Evolutionary conservation across 2,797 vertebrate genomes (phyloP).

Genomic region (Scolopax bukidnonensis): DNA sequence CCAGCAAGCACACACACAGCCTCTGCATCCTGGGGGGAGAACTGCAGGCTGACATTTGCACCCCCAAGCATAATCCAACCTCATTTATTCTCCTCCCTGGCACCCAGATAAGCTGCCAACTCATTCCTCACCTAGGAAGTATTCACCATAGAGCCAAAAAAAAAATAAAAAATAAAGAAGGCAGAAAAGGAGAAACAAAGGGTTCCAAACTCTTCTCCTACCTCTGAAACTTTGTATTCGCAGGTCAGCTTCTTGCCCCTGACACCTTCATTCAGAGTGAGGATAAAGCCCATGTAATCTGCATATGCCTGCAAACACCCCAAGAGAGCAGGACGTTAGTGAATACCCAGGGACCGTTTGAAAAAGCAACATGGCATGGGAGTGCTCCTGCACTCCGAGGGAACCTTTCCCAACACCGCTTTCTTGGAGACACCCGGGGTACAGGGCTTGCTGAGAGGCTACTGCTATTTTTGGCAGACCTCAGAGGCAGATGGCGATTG

Average conservation of each 20-base stretch:
- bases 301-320: constrained; percentile 85
- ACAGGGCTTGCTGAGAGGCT: not conserved
- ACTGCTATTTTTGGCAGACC: not conserved
- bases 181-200: not conserved
- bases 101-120: not conserved
- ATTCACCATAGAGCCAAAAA: not conserved
- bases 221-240: constrained; percentile 92
- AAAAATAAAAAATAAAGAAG: no score
- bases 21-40: not conserved
- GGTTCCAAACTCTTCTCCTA: constrained; percentile 59
- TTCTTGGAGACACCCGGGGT: not conserved
- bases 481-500: not conserved
- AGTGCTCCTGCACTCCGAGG: not conserved
- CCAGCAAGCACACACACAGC: not conserved
- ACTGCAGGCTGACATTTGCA: not conserved
- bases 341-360: not conserved
- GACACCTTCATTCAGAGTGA: constrained; percentile 91
- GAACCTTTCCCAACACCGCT: not conserved
- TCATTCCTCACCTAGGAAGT: not conserved
- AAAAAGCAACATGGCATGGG: not conserved
- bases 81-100: not conserved
- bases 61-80: not conserved
- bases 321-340: not conserved
- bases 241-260: constrained; percentile 92
- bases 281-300: constrained; percentile 95